Evolutionary conservation across 2,888 invertebrate genomes (phyloP).

Genomic region (Stenodera caucasica): DNA sequence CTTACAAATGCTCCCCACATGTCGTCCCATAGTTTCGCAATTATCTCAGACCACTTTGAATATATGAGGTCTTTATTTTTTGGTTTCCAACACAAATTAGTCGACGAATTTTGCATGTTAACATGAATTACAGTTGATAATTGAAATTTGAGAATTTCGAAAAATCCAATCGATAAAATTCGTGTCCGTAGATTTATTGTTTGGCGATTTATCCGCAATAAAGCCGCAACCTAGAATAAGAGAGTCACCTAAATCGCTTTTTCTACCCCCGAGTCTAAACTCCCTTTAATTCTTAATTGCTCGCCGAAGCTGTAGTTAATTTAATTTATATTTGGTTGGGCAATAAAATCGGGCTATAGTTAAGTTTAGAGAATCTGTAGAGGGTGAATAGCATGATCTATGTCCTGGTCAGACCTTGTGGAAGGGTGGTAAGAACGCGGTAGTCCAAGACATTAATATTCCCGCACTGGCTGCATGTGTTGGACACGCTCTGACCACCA

Average conservation of each 20-base stretch:
- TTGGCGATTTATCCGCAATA: conserved; percentile 42
- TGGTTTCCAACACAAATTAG: conserved; percentile 21
- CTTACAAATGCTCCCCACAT: conserved; percentile 54
- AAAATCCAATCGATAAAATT: not conserved
- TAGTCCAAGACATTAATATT: conserved; percentile 56
- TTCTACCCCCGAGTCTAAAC: conserved; percentile 52
- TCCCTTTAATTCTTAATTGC: conserved; percentile 57
- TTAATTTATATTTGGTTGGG: conserved; percentile 57
- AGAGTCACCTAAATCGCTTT: conserved; percentile 55
- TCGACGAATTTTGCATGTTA: conserved; percentile 2
- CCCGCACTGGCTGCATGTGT: conserved; percentile 51
- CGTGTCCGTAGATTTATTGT: not conserved
- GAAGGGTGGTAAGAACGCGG: conserved; percentile 55
- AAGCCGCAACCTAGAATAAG: conserved; percentile 50
- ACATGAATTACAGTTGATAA: not conserved
- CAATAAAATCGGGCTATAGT: conserved; percentile 55
- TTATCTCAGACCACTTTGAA: conserved; percentile 49
- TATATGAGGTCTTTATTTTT: conserved; percentile 38
- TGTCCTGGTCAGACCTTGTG: conserved; percentile 52
- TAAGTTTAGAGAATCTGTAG: conserved; percentile 43
- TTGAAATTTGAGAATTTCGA: not conserved
- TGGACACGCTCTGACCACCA: conserved; percentile 51
- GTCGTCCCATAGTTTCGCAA: conserved; percentile 57
- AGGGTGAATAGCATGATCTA: conserved; percentile 54
- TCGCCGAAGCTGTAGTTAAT: conserved; percentile 57